These are phyloP conservation scores for Chrysochloris asiatica DNA, from an alignment of 2,113 vertebrate genomes.

Conservation along the genomic window DNA sequence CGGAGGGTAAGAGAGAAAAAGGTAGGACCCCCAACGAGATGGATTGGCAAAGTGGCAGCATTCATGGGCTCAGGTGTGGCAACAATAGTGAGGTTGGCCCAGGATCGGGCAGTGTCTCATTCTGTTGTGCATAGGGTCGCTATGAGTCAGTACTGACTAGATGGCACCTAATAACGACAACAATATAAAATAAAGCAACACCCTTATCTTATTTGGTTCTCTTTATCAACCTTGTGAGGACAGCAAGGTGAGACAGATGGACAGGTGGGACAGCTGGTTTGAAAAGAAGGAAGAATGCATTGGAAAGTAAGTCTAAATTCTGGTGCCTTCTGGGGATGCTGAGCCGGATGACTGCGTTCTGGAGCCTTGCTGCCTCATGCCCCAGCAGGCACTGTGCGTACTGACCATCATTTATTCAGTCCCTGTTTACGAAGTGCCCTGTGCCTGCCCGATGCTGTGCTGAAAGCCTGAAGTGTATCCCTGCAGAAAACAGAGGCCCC, in stretches of 20 bases:
- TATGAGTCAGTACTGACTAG: too few relatives aligned
- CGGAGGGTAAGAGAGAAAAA: too few relatives aligned
- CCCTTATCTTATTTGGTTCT: not conserved
- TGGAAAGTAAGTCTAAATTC: not conserved
- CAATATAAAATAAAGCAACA: too few relatives aligned
- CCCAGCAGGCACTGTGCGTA: too few relatives aligned
- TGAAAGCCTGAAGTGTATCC: not conserved
- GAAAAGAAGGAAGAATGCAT: not conserved
- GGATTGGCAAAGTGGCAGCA: too few relatives aligned
- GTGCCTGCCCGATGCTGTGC: accelerated
- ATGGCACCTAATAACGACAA: too few relatives aligned
- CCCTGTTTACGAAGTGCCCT: not conserved
- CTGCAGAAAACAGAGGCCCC: not conserved
- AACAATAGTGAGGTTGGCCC: too few relatives aligned
- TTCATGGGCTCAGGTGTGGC: too few relatives aligned
- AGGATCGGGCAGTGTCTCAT: too few relatives aligned
- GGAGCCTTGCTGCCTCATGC: not conserved
- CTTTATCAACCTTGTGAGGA: accelerated
- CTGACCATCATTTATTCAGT: not conserved
- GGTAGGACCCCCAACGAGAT: too few relatives aligned
- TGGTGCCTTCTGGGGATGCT: not conserved
- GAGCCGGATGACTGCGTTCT: accelerated
- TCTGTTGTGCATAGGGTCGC: too few relatives aligned
- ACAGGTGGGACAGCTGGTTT: not conserved
- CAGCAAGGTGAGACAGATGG: not conserved